These are phyloP conservation scores for Ictalurus punctatus DNA, from an alignment of 2,113 vertebrate species.

Conservation along the genomic window DNA sequence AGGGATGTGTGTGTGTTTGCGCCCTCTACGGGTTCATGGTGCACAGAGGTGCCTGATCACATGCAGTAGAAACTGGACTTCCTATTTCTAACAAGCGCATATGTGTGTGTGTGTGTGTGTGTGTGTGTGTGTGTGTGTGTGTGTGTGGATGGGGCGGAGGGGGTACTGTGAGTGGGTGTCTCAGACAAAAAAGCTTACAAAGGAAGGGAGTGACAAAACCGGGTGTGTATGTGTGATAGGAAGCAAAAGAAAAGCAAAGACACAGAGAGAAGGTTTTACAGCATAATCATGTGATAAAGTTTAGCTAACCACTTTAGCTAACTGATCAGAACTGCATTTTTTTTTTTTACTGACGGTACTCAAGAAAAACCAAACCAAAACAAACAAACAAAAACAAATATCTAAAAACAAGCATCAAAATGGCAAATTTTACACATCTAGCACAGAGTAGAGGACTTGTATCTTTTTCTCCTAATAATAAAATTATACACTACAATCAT, in stretches of 20 bases:
- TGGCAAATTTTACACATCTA: background rate
- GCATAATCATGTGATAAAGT: background rate
- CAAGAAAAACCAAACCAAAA: background rate
- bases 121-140: constrained; percentile 7
- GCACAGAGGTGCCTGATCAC: background rate
- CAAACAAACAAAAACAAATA: background rate
- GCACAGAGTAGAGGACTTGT: background rate
- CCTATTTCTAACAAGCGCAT: background rate
- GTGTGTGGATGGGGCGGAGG: background rate
- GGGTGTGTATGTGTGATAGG: constrained; percentile 40
- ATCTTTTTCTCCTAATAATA: background rate
- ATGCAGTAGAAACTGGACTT: background rate
- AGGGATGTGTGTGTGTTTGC: constrained; percentile 34
- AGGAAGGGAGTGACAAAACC: constrained; percentile 30
- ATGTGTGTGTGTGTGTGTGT: constrained; percentile 12
- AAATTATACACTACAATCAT: background rate
- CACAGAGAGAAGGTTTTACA: background rate
- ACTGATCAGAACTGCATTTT: background rate
- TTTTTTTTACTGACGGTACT: background rate
- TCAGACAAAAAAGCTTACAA: background rate
- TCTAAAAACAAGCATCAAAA: background rate
- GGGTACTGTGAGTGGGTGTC: background rate
- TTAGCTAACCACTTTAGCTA: background rate
- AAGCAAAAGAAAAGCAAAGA: background rate
- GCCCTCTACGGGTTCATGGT: constrained; percentile 43